phyloP scores from a whole-genome alignment of 1,140 invertebrate genomes.

The Zaprionus kolodkinae region DNA sequence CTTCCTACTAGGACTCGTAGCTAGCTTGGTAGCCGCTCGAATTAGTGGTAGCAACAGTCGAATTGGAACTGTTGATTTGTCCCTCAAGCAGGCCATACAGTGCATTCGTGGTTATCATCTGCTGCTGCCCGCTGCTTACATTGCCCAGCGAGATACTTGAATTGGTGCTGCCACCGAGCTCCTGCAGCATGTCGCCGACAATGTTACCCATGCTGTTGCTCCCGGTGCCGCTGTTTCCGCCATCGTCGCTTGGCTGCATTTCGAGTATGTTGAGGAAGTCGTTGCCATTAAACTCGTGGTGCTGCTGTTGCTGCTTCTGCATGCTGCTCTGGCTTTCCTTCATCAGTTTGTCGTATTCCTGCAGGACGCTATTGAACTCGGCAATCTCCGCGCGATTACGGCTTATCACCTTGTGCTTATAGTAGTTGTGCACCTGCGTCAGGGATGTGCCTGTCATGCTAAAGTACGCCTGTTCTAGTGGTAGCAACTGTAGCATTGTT shows the following conservation, averaged over 20 bases:
- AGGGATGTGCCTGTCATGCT: conserved; percentile 69
- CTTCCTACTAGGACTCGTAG: conserved; percentile 15
- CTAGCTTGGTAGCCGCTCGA: conserved; percentile 29
- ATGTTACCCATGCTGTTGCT: conserved; percentile 62
- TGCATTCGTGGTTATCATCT: conserved; percentile 37
- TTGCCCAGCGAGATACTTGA: conserved; percentile 57
- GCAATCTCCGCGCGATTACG: conserved; percentile 73
- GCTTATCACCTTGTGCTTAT: conserved; percentile 80
- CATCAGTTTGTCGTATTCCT: conserved; percentile 82
- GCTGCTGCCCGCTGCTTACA: conserved; percentile 40
- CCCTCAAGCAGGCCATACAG: conserved; percentile 56
- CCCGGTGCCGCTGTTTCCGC: conserved; percentile 56
- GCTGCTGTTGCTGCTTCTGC: conserved; percentile 62
- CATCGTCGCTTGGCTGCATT: conserved; percentile 39
- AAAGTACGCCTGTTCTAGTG: conserved; percentile 72
- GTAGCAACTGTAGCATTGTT: conserved; percentile 53
- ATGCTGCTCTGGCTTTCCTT: conserved; percentile 82
- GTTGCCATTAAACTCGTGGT: conserved; percentile 70
- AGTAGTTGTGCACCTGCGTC: conserved; percentile 80
- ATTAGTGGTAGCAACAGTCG: conserved; percentile 36
- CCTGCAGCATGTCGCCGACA: conserved; percentile 65
- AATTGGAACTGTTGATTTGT: conserved; percentile 47
- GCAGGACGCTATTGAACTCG: conserved; percentile 73
- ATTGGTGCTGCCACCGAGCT: conserved; percentile 61
- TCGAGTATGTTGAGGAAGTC: conserved; percentile 79